Evolutionary conservation across 1,140 invertebrate species (phyloP).

Genomic region (Drosophila nigromelanica): DNA sequence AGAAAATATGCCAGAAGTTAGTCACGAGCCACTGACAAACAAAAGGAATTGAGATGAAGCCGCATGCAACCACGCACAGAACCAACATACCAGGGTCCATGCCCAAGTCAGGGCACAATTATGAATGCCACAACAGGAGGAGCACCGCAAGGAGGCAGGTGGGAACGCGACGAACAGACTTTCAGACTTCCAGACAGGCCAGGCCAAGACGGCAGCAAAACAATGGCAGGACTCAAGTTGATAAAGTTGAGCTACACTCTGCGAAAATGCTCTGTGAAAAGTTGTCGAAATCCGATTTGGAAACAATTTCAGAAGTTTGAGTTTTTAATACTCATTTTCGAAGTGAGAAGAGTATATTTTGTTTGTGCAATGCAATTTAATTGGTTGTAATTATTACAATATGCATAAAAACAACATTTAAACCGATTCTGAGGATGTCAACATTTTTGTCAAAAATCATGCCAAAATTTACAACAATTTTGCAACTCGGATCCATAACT

Average conservation of each 20-base stretch:
- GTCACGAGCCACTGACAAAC: slow-evolving; percentile 21
- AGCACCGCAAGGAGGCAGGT: slow-evolving; percentile 7
- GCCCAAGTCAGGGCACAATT: slow-evolving; percentile 45
- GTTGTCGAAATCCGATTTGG: no score
- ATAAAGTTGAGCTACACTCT: slow-evolving; percentile 14
- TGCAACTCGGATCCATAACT: no score
- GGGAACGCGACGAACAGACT: background rate
- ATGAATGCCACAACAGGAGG: slow-evolving; percentile 57
- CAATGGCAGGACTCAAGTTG: slow-evolving; percentile 8
- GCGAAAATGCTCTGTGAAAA: background rate
- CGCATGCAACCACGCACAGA: slow-evolving; percentile 22
- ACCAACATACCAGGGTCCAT: slow-evolving; percentile 42
- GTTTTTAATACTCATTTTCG: no score
- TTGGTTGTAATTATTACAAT: no score
- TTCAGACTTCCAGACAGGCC: slow-evolving; percentile 3
- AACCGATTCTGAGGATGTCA: no score
- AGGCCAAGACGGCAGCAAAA: slow-evolving; percentile 1
- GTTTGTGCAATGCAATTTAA: no score
- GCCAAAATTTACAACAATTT: no score
- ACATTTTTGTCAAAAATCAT: no score
- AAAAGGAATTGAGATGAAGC: slow-evolving; percentile 36
- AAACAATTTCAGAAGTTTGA: no score
- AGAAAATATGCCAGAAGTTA: slow-evolving; percentile 47
- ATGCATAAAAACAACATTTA: no score
- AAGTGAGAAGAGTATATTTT: no score